These are phyloP conservation scores for Stenolophus ochropezus DNA, from an alignment of 2,888 invertebrate species.

Conservation along the genomic window DNA sequence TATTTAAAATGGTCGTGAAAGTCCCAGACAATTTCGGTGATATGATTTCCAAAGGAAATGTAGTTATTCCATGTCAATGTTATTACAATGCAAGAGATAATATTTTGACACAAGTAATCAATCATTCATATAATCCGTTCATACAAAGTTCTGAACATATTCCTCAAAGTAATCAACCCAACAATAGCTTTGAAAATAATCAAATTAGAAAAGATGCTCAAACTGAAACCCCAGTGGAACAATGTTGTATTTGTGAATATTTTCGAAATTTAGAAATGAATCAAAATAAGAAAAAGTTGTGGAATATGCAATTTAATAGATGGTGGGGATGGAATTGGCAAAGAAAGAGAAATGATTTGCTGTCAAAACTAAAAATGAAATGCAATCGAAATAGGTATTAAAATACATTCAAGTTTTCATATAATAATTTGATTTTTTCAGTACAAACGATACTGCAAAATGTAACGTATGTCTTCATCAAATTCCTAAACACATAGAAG, in stretches of 20 bases:
- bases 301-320: constrained; percentile 63
- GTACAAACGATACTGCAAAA: neutral
- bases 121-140: neutral
- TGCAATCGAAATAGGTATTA: neutral
- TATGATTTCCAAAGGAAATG: constrained; percentile 33
- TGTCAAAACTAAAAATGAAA: constrained; percentile 42
- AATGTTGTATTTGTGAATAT: constrained; percentile 19
- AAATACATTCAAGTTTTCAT: neutral
- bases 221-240: neutral
- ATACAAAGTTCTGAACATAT: neutral
- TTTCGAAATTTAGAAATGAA: neutral
- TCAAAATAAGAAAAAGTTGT: constrained; percentile 57
- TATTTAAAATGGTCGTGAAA: constrained; percentile 49
- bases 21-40: constrained; percentile 26
- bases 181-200: neutral
- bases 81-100: constrained; percentile 22
- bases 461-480: neutral
- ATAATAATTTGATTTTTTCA: neutral
- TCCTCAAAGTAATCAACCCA: neutral
- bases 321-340: constrained; percentile 65
- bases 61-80: constrained; percentile 47
- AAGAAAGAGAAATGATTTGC: constrained; percentile 61
- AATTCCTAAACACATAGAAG: neutral
- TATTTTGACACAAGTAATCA: constrained; percentile 35
- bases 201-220: constrained; percentile 15